A percentile compares a stretch with the other conserved stretches of the same genome.
Conservation (phyloP, 2,888 invertebrate species). For the Hydrotaea diabolus region DNA sequence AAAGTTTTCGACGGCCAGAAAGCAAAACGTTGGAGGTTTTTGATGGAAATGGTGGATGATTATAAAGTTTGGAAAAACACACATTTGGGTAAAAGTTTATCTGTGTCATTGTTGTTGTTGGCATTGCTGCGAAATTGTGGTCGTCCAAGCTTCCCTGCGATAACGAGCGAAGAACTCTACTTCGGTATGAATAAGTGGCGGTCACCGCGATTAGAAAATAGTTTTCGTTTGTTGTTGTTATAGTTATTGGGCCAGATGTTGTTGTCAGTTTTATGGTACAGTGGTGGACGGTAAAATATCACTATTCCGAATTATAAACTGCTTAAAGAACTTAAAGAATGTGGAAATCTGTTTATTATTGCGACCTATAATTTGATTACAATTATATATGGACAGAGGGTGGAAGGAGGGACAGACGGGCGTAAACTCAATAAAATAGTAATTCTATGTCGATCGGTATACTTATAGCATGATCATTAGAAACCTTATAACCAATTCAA, state of each 20-base stretch:
- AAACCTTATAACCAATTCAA: too few species aligned
- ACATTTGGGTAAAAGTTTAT: slow-evolving; percentile 44
- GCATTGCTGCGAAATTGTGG: too few species aligned
- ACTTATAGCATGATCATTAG: too few species aligned
- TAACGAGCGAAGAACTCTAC: neutral
- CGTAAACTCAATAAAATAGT: too few species aligned
- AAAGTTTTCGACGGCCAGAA: slow-evolving; percentile 7
- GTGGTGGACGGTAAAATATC: neutral
- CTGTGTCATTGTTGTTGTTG: neutral
- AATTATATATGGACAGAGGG: too few species aligned
- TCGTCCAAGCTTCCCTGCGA: slow-evolving; percentile 29
- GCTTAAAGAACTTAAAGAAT: too few species aligned
- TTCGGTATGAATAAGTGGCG: neutral
- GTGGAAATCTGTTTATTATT: too few species aligned
- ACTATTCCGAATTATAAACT: neutral
- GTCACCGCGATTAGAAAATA: slow-evolving; percentile 8
- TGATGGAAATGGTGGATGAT: slow-evolving; percentile 19
- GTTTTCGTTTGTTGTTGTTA: slow-evolving; percentile 4
- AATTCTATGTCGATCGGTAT: too few species aligned
- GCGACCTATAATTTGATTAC: too few species aligned
- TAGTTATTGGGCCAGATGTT: slow-evolving; percentile 20
- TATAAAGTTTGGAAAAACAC: slow-evolving; percentile 24
- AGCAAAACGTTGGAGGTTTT: neutral
- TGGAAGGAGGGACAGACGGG: too few species aligned
- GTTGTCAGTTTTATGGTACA: neutral